Evolutionary conservation across 92 coral and sea anemone genomes (phyloP).

Genomic region (Paragorgia papillata): DNA sequence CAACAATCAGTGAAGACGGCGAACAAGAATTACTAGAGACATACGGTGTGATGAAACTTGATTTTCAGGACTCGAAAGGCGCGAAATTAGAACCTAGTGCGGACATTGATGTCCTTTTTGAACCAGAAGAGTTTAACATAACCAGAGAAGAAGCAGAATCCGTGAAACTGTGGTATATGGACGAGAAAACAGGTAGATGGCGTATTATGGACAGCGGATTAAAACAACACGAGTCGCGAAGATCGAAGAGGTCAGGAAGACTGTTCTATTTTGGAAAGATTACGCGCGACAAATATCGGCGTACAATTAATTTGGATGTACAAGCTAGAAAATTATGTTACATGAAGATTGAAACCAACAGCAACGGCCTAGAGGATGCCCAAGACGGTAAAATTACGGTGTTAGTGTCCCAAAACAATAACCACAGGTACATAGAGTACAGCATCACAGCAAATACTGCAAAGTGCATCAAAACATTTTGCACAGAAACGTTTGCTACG

Average conservation of each 20-base stretch:
- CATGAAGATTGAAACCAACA: background rate
- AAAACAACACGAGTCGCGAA: conserved; percentile 8
- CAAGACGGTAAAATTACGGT: background rate
- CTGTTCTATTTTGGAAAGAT: conserved; percentile 22
- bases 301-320: background rate
- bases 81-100: conserved; percentile 45
- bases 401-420: background rate
- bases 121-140: conserved; percentile 55
- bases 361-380: background rate
- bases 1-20: conserved; percentile 57
- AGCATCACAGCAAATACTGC: background rate
- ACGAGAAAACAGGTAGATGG: conserved; percentile 68
- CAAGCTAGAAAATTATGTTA: background rate
- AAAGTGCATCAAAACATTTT: conserved; percentile 8
- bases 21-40: conserved; percentile 57
- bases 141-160: conserved; percentile 35
- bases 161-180: conserved; percentile 63
- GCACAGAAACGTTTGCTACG: background rate
- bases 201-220: conserved; percentile 24
- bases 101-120: conserved; percentile 43
- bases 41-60: conserved; percentile 60
- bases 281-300: background rate
- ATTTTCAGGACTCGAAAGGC: conserved; percentile 52
- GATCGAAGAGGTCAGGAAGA: conserved; percentile 29
- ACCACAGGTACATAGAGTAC: background rate